Conservation (phyloP, 1,140 invertebrate genomes). For the Monochamus saltuarius region DNA sequence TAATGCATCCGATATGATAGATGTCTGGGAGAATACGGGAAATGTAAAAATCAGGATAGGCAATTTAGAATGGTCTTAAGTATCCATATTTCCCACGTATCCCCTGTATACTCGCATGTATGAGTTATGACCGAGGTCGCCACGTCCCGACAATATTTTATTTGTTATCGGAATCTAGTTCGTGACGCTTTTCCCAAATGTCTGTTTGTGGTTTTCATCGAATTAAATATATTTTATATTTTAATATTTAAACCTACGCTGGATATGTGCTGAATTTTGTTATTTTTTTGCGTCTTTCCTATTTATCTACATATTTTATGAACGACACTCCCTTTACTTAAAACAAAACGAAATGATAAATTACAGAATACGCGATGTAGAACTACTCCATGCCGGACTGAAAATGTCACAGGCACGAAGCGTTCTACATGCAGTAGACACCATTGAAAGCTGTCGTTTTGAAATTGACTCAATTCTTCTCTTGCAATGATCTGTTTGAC, state of each 20-base stretch:
- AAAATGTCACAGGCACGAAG: no score
- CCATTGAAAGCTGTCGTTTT: no score
- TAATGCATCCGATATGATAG: constrained; percentile 30
- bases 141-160: constrained; percentile 53
- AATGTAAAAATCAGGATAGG: constrained; percentile 47
- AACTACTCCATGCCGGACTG: no score
- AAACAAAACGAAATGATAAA: no score
- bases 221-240: constrained; percentile 32
- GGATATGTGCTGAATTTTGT: no score
- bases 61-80: constrained; percentile 48
- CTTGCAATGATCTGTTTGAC: no score
- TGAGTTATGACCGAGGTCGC: constrained; percentile 50
- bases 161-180: constrained; percentile 52
- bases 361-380: no score
- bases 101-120: constrained; percentile 43
- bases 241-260: constrained; percentile 9
- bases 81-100: constrained; percentile 49
- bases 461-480: no score
- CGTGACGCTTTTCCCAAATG: constrained; percentile 51
- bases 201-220: constrained; percentile 31
- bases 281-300: no score
- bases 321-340: no score
- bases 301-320: no score
- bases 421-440: no score
- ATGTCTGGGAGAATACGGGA: constrained; percentile 35